phyloP scores from a whole-genome alignment of 23 tunicate species.

The Halocynthia aurantium region DNA sequence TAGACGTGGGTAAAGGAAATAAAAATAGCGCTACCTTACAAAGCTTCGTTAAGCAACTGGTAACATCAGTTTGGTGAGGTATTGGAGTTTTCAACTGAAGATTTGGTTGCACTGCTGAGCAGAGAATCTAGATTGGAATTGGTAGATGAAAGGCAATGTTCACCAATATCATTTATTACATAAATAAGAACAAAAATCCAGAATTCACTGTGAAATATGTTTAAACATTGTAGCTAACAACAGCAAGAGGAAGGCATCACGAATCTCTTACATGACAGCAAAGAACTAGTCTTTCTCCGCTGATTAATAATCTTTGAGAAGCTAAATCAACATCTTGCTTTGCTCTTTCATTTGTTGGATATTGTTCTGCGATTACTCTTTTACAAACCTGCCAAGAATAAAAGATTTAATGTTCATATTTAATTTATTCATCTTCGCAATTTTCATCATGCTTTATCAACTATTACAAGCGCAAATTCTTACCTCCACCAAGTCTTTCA shows the following conservation, averaged over 20 bases:
- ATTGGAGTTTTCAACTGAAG: not conserved
- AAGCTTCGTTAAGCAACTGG: slow-evolving; percentile 11
- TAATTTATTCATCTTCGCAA: too few species aligned
- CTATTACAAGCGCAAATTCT: not conserved
- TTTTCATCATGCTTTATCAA: not conserved
- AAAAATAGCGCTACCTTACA: not conserved
- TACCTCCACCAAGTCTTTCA: slow-evolving; percentile 43
- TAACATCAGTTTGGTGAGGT: slow-evolving; percentile 17
- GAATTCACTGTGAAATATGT: not conserved
- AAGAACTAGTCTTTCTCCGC: slow-evolving; percentile 58
- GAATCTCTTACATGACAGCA: slow-evolving; percentile 43
- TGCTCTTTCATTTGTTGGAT: slow-evolving; percentile 40
- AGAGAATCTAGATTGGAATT: slow-evolving; percentile 5
- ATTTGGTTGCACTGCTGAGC: slow-evolving; percentile 8
- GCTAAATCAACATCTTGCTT: slow-evolving; percentile 59
- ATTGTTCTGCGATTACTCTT: slow-evolving; percentile 26
- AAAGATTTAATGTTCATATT: not conserved
- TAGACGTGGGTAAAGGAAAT: too few species aligned
- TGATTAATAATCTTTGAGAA: slow-evolving; percentile 42
- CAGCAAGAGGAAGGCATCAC: too few species aligned
- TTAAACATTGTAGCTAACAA: too few species aligned
- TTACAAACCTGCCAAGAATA: slow-evolving; percentile 15
- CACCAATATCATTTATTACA: not conserved
- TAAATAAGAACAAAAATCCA: not conserved
- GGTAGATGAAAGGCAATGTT: not conserved